Percentiles rank a stretch among this genome's conserved stretches.
Conservation (phyloP, 2,113 vertebrate species). For the Chaetodon trifascialis region DNA sequence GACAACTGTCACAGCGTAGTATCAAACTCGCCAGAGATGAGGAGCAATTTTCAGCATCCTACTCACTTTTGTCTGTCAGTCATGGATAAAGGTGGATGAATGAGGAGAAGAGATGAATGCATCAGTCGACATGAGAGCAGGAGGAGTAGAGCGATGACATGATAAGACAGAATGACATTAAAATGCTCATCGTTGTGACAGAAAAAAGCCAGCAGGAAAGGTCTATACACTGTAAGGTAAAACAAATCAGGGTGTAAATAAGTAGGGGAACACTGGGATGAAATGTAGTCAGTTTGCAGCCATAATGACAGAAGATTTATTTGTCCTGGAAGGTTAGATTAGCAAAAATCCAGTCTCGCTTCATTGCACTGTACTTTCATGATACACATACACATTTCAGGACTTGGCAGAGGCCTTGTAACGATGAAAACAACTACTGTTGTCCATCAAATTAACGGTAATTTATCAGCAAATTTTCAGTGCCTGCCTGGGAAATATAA, state of each 20-base stretch:
- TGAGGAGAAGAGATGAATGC: conserved; percentile 7
- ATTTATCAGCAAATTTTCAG: neutral
- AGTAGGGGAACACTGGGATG: neutral
- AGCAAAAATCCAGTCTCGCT: conserved; percentile 4
- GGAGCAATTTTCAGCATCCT: conserved; percentile 21
- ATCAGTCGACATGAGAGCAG: conserved; percentile 16
- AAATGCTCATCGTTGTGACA: conserved; percentile 12
- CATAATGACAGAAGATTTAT: neutral
- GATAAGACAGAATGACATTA: neutral
- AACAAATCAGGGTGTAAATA: neutral
- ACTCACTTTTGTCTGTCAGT: conserved; percentile 79
- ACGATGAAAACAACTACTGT: neutral
- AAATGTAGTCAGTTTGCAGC: neutral
- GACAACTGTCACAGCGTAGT: neutral
- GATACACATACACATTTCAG: neutral
- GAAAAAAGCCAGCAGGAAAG: neutral
- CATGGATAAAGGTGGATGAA: conserved; percentile 20
- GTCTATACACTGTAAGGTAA: neutral
- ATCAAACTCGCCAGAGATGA: conserved; percentile 7
- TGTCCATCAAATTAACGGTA: neutral
- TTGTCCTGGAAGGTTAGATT: neutral
- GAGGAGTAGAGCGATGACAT: conserved; percentile 35
- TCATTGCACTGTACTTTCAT: conserved; percentile 23
- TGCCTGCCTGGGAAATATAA: neutral
- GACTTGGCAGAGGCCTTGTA: neutral